Conservation (phyloP, 2,888 invertebrate genomes). For the Allophyes oxyacanthae region DNA sequence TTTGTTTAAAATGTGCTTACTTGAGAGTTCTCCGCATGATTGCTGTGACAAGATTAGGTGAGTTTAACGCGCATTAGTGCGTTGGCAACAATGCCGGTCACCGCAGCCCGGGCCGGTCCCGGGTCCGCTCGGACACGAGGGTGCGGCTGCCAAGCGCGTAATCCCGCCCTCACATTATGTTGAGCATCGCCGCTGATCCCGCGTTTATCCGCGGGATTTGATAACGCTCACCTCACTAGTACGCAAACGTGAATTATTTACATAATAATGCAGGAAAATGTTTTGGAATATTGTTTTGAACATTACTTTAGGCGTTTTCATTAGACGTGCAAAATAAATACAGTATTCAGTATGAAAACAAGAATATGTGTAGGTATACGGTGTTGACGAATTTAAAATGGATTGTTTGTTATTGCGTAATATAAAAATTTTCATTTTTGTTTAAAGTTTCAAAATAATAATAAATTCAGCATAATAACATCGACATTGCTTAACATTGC, state of each 20-base stretch:
- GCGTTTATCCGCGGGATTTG: constrained; percentile 45
- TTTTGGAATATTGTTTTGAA: constrained; percentile 3
- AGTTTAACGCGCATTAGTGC: constrained; percentile 21
- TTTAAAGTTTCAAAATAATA: no score
- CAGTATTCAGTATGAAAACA: background rate
- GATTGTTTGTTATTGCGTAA: no score
- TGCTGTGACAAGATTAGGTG: constrained; percentile 15
- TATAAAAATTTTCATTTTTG: no score
- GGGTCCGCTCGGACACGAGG: constrained; percentile 14
- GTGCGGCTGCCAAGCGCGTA: constrained; percentile 20
- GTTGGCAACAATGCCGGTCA: background rate
- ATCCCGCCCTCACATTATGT: constrained; percentile 48
- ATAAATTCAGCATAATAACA: no score
- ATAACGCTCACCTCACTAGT: constrained; percentile 40
- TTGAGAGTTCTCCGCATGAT: constrained; percentile 10
- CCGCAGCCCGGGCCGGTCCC: constrained; percentile 6
- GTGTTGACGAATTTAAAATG: no score
- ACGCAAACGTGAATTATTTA: constrained; percentile 38
- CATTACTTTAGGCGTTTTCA: constrained; percentile 1
- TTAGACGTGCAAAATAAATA: background rate
- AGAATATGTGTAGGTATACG: no score
- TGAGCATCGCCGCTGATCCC: constrained; percentile 46
- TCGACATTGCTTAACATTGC: no score
- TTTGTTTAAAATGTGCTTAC: constrained; percentile 8
- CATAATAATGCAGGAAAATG: constrained; percentile 24